A percentile compares a stretch with the other conserved stretches of the same genome.
Conservation (phyloP, 2,888 invertebrate species). For the Aspidiotus destructor region DNA sequence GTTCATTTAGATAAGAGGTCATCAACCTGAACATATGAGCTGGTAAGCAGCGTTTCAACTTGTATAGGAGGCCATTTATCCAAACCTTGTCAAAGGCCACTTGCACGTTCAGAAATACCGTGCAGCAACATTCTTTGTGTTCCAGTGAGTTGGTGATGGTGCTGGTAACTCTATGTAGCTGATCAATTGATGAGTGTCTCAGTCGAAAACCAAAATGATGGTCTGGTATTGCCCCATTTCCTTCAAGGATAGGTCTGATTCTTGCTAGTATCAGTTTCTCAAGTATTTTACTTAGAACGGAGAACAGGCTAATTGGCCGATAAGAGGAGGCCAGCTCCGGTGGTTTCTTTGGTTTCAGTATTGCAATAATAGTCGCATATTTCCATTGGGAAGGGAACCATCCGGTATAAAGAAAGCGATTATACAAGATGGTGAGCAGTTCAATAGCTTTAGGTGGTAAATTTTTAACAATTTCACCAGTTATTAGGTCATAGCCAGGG, state of each 20-base stretch:
- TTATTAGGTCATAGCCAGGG: conserved; percentile 15
- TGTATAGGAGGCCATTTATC: too few relatives aligned
- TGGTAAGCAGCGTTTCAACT: too few relatives aligned
- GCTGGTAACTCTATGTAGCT: conserved; percentile 7
- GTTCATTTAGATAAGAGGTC: too few relatives aligned
- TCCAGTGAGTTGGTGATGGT: not conserved
- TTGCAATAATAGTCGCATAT: not conserved
- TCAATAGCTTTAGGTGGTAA: conserved; percentile 3
- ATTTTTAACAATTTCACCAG: too few relatives aligned
- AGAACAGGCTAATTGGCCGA: conserved; percentile 12
- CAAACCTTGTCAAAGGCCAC: too few relatives aligned
- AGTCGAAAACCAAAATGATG: conserved; percentile 34
- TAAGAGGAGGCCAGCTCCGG: not conserved
- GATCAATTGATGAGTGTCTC: conserved; percentile 26
- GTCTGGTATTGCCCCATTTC: conserved; percentile 17
- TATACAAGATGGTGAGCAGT: conserved; percentile 5
- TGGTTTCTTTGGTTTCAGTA: conserved; percentile 13
- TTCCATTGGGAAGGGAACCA: conserved; percentile 11
- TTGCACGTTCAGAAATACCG: not conserved
- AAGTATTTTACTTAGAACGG: conserved; percentile 24
- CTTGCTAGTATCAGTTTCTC: conserved; percentile 16
- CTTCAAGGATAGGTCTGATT: not conserved
- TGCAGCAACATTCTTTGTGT: not conserved
- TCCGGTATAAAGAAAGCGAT: not conserved
- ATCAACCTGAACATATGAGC: too few relatives aligned